These are phyloP conservation scores for Atta texana DNA, from an alignment of 1,140 invertebrate genomes.

Conservation along the genomic window DNA sequence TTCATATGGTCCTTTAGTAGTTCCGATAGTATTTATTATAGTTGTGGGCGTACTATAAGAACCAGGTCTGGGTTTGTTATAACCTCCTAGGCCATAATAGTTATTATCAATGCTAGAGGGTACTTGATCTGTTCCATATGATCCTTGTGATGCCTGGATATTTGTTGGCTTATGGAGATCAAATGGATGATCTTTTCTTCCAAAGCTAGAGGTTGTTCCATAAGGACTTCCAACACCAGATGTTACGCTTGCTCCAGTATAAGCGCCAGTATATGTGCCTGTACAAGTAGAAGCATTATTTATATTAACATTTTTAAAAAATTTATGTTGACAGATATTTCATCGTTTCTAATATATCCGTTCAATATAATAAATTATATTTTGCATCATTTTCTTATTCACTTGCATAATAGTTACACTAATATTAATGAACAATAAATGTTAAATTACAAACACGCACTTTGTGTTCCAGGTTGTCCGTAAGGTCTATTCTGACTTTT, in stretches of 20 bases:
- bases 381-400: not conserved
- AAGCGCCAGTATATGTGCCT: not conserved
- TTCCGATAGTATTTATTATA: constrained; percentile 27
- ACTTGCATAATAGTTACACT: not conserved
- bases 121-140: constrained; percentile 3
- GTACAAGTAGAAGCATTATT: not conserved
- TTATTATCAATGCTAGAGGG: not conserved
- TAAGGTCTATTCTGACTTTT: not conserved
- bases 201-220: not conserved
- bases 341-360: not conserved
- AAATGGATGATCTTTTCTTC: constrained; percentile 17
- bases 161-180: constrained; percentile 5
- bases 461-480: not conserved
- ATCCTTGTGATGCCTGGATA: not conserved
- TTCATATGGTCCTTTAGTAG: constrained; percentile 1
- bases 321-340: not conserved
- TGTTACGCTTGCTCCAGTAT: not conserved
- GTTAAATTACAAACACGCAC: not conserved
- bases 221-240: not conserved
- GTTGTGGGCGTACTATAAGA: constrained; percentile 8
- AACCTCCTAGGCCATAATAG: not conserved
- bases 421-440: not conserved
- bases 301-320: constrained; percentile 8
- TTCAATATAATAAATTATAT: not conserved
- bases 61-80: not conserved